These are phyloP conservation scores for Myotis findleyi DNA, from an alignment of 2,797 vertebrate genomes.

Conservation along the genomic window DNA sequence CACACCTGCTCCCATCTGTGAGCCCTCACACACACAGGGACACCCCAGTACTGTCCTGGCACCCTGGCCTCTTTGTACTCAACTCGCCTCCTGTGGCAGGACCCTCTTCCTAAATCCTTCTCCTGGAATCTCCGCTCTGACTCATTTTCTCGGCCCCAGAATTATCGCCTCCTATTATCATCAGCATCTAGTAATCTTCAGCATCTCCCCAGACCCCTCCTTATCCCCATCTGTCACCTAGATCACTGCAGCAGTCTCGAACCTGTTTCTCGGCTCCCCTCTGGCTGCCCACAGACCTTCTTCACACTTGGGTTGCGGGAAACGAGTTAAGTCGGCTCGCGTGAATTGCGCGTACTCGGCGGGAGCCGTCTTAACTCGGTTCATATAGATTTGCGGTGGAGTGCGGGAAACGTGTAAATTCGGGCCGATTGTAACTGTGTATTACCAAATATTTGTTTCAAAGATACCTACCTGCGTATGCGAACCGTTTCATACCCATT, in stretches of 20 bases:
- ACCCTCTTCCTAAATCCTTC: background rate
- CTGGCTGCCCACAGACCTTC: background rate
- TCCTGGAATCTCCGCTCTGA: slow-evolving; percentile 1
- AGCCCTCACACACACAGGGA: background rate
- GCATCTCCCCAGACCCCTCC: background rate
- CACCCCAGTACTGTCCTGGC: background rate
- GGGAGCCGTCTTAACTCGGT: no score
- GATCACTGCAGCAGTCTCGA: background rate
- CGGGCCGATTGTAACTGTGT: no score
- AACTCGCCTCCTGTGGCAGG: background rate
- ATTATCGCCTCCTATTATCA: background rate
- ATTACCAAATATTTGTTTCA: no score
- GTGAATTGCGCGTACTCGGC: no score
- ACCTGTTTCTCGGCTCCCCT: background rate
- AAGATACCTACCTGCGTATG: no score
- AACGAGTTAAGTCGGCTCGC: no score
- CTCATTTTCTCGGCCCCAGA: background rate
- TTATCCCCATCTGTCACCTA: background rate
- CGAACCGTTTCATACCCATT: no score
- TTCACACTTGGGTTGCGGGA: no score
- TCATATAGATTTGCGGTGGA: no score
- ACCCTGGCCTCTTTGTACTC: background rate
- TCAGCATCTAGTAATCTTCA: background rate
- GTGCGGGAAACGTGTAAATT: no score
- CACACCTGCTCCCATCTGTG: background rate